Percentiles rank a stretch among this genome's conserved stretches.
phyloP scores from a whole-genome alignment of 2,113 vertebrate species.

The Petromus typicus region DNA sequence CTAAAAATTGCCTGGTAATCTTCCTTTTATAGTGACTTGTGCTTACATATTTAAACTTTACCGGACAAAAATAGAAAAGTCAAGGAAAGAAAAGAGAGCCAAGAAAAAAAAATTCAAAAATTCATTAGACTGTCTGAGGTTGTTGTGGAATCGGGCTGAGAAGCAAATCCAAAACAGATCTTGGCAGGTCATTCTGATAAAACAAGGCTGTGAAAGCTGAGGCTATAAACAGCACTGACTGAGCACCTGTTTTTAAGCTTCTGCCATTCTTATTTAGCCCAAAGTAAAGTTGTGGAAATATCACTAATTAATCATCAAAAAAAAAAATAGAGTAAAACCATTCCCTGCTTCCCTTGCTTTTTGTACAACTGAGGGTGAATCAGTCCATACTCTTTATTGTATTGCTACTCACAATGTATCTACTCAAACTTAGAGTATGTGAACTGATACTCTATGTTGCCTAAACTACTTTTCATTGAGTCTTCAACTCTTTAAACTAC shows the following conservation, averaged over 20 bases:
- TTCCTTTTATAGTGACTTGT: neutral
- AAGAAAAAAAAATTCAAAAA: neutral
- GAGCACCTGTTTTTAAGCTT: constrained; percentile 1
- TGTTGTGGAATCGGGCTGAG: neutral
- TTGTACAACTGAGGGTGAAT: neutral
- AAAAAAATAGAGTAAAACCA: neutral
- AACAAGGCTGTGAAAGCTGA: neutral
- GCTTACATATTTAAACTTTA: constrained; percentile 4
- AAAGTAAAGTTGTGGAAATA: neutral
- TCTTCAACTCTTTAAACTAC: neutral
- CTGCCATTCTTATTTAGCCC: neutral
- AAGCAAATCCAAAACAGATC: neutral
- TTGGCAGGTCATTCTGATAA: constrained; percentile 30
- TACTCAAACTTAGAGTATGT: neutral
- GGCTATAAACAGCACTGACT: neutral
- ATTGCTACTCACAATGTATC: neutral
- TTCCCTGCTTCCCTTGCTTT: neutral
- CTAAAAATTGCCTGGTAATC: neutral
- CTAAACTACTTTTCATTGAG: neutral
- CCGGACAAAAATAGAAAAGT: neutral
- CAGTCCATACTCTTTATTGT: neutral
- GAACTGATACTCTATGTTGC: neutral
- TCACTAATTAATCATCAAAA: neutral
- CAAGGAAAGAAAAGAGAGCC: neutral
- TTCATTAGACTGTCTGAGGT: constrained; percentile 31